Percentiles rank a stretch among this genome's conserved stretches.
Evolutionary conservation across 2,797 vertebrate species (phyloP).

Genomic region (Columba guinea): DNA sequence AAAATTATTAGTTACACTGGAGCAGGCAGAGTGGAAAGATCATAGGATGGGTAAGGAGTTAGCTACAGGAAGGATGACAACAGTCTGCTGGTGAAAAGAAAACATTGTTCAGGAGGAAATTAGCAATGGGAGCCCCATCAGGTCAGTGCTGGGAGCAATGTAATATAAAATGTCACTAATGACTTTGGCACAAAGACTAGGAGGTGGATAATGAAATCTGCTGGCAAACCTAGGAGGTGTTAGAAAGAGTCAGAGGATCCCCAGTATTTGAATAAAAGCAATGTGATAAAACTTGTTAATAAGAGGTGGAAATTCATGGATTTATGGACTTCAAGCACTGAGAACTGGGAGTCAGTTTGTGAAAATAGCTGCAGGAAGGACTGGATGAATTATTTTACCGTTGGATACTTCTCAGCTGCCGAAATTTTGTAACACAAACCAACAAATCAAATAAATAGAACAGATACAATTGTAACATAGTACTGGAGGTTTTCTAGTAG

Average conservation of each 20-base stretch:
- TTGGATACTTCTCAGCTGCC: background rate
- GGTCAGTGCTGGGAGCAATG: background rate
- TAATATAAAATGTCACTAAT: background rate
- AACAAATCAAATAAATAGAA: background rate
- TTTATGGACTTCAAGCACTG: background rate
- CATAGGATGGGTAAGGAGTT: background rate
- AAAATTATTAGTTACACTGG: background rate
- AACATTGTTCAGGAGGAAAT: background rate
- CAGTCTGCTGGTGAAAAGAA: background rate
- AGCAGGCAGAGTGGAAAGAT: background rate
- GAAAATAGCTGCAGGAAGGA: background rate
- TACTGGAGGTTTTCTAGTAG: background rate
- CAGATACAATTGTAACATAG: background rate
- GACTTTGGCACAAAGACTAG: background rate
- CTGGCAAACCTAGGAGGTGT: background rate
- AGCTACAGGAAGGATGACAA: background rate
- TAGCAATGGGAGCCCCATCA: background rate
- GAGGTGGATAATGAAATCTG: background rate
- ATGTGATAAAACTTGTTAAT: background rate
- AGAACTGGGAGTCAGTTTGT: background rate
- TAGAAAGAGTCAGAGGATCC: background rate
- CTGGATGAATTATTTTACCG: background rate
- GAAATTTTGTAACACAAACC: background rate
- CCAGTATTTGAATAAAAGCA: background rate
- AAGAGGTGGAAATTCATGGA: background rate